phyloP scores from a whole-genome alignment of 2,113 vertebrate species.

The Hippolais icterina region DNA sequence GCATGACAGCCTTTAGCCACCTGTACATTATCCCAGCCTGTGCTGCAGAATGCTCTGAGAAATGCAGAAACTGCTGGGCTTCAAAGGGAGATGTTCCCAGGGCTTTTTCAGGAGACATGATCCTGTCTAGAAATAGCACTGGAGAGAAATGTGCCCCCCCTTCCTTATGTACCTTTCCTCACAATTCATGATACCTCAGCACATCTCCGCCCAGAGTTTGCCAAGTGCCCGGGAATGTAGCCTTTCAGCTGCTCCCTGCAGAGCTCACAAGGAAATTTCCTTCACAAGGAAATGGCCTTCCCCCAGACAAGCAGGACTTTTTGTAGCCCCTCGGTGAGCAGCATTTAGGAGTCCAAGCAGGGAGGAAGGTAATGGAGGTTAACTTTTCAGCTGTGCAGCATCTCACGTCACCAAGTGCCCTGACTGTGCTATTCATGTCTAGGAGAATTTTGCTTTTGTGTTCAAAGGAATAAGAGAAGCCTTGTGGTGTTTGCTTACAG shows the following conservation, averaged over 20 bases:
- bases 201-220: background rate
- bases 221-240: background rate
- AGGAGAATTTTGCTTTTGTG: background rate
- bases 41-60: background rate
- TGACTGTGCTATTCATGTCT: background rate
- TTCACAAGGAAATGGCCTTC: background rate
- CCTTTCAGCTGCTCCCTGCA: background rate
- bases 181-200: background rate
- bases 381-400: background rate
- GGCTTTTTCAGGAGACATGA: background rate
- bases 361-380: background rate
- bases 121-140: background rate
- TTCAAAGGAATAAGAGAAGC: background rate
- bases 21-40: accelerated
- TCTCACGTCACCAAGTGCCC: background rate
- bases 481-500: background rate
- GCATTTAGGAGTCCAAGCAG: background rate
- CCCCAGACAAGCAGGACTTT: background rate
- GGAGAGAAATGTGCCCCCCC: background rate
- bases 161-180: background rate
- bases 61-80: background rate
- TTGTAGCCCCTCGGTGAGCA: background rate
- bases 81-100: background rate
- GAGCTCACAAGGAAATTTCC: background rate
- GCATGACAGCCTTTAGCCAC: background rate